These are phyloP conservation scores for Ischnura elegans DNA, from an alignment of 2,888 invertebrate species.

Conservation along the genomic window DNA sequence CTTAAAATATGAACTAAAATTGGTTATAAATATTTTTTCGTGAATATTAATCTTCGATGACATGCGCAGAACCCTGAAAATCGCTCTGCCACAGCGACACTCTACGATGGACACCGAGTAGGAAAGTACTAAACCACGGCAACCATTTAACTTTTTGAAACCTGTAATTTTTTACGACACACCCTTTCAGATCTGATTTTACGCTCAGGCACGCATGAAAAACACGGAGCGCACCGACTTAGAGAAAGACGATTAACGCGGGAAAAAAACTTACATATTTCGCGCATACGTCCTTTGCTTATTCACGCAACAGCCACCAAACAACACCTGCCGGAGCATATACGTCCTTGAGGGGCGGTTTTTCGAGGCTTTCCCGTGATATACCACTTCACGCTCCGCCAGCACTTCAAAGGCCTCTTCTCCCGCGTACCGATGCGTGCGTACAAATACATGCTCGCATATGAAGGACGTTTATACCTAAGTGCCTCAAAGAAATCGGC, in stretches of 20 bases:
- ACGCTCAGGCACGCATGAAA: not conserved
- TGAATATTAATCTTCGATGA: too few relatives aligned
- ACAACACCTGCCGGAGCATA: slow-evolving; percentile 34
- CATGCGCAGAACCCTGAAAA: too few relatives aligned
- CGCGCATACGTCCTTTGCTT: slow-evolving; percentile 40
- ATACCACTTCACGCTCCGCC: slow-evolving; percentile 21
- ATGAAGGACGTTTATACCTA: not conserved
- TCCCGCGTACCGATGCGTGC: not conserved
- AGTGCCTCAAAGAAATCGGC: not conserved
- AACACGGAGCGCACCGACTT: not conserved
- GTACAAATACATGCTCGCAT: too few relatives aligned
- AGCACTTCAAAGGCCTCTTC: slow-evolving; percentile 47
- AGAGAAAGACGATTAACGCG: not conserved
- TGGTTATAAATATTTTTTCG: too few relatives aligned
- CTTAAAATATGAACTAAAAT: too few relatives aligned
- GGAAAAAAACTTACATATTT: too few relatives aligned
- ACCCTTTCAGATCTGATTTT: not conserved
- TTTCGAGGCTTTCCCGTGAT: slow-evolving; percentile 40
- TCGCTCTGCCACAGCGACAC: not conserved
- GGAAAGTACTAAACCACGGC: not conserved
- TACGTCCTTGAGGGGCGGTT: slow-evolving; percentile 50
- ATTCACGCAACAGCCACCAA: slow-evolving; percentile 27
- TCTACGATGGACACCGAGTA: not conserved
- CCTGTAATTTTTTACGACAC: too few relatives aligned
- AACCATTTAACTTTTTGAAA: too few relatives aligned